phyloP scores from a whole-genome alignment of 2,888 invertebrate genomes.

The Dioctria rufipes region DNA sequence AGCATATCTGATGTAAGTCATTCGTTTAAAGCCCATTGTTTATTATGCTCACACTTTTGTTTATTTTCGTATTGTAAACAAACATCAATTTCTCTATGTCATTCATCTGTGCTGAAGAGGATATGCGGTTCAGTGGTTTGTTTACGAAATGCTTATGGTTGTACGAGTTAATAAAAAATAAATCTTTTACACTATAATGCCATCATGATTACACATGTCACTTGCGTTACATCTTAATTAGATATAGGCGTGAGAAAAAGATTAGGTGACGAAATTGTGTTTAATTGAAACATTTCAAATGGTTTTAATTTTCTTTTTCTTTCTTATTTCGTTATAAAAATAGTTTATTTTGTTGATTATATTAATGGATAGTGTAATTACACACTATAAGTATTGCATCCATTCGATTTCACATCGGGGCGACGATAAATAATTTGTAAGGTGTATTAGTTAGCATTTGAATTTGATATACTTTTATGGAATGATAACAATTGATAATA shows the following conservation, averaged over 20 bases:
- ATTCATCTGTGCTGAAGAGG: neutral
- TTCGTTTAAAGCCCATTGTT: neutral
- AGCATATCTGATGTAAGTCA: neutral
- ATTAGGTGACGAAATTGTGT: too few species aligned
- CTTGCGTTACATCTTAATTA: neutral
- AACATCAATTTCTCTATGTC: neutral
- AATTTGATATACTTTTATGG: too few species aligned
- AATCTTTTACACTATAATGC: neutral
- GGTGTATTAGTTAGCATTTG: too few species aligned
- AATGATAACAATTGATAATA: too few species aligned
- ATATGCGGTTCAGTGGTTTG: neutral
- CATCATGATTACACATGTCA: neutral
- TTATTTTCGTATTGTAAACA: neutral
- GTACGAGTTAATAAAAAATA: neutral
- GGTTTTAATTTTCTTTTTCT: too few species aligned
- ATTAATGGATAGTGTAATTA: too few species aligned
- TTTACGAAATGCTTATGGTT: neutral
- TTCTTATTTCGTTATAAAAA: too few species aligned
- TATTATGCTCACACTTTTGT: neutral
- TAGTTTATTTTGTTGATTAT: too few species aligned
- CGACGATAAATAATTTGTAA: too few species aligned
- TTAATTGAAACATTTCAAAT: too few species aligned
- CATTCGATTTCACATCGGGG: too few species aligned
- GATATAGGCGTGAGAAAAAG: neutral
- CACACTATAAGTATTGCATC: too few species aligned